Evolutionary conservation across 92 coral and sea anemone species (phyloP).

Genomic region (Ricordea florida): DNA sequence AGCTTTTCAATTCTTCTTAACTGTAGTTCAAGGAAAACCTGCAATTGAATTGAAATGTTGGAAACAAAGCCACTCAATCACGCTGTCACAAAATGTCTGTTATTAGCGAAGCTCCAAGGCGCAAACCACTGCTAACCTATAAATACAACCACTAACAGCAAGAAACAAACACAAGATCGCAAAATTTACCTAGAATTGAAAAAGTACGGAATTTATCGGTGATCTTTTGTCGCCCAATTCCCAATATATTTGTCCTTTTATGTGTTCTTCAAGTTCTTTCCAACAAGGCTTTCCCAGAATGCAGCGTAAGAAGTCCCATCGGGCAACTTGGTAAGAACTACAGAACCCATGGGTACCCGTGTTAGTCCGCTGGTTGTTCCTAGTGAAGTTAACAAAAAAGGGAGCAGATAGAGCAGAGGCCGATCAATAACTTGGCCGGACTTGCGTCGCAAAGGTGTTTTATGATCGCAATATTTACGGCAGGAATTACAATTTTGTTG

Average conservation of each 20-base stretch:
- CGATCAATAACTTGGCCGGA: too few relatives aligned
- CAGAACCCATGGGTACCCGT: too few relatives aligned
- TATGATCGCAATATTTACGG: too few relatives aligned
- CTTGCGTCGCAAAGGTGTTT: too few relatives aligned
- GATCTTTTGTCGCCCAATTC: conserved; percentile 9
- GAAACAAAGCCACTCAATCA: conserved; percentile 41
- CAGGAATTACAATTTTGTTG: too few relatives aligned
- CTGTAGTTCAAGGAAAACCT: conserved; percentile 44
- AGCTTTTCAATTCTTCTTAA: conserved; percentile 61
- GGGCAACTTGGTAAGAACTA: too few relatives aligned
- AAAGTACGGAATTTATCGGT: neutral
- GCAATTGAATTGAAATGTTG: conserved; percentile 10
- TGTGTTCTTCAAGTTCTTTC: neutral
- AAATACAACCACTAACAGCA: neutral
- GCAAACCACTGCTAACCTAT: neutral
- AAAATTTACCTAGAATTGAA: neutral
- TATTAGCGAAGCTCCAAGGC: neutral
- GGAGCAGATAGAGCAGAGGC: too few relatives aligned
- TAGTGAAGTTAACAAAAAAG: too few relatives aligned
- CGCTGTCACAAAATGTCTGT: conserved; percentile 1
- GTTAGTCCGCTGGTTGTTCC: too few relatives aligned
- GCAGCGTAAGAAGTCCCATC: conserved; percentile 2
- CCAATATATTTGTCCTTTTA: neutral
- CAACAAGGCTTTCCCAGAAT: conserved; percentile 3
- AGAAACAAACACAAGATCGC: neutral